These are phyloP conservation scores for Brachypteracias leptosomus DNA, from an alignment of 2,113 vertebrate genomes.

Conservation along the genomic window DNA sequence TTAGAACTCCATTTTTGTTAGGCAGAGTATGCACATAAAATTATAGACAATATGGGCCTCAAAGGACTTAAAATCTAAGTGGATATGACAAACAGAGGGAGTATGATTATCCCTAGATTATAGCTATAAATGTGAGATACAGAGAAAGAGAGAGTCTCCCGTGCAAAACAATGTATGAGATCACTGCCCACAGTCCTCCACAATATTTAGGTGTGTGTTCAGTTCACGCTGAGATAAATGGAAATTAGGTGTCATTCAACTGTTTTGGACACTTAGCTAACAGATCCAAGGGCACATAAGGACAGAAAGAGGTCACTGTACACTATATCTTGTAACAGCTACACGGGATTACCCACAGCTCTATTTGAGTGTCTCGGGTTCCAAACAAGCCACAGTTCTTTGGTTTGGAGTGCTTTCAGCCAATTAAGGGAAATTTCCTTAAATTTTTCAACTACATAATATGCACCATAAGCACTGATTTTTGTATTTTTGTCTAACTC, in stretches of 20 bases:
- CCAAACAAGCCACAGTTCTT: neutral
- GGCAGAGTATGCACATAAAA: neutral
- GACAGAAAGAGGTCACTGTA: neutral
- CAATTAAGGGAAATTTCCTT: constrained; percentile 40
- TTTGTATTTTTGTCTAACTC: constrained; percentile 20
- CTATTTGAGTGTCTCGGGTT: fast-evolving
- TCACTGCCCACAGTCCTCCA: neutral
- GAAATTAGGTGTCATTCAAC: neutral
- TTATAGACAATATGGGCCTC: neutral
- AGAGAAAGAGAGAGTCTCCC: neutral
- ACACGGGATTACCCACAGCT: fast-evolving
- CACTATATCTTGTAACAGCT: neutral
- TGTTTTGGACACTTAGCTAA: neutral
- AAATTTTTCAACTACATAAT: neutral
- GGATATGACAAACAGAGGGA: neutral
- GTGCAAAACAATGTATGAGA: neutral
- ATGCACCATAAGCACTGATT: neutral
- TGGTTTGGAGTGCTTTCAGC: neutral
- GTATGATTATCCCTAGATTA: neutral
- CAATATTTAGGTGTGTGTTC: neutral
- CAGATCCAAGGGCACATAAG: neutral
- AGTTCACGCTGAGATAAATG: neutral
- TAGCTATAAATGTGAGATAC: neutral
- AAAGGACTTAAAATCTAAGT: neutral
- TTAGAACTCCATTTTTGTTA: neutral